Conservation (phyloP, 92 coral and sea anemone species). For the Heteractis magnifica region DNA sequence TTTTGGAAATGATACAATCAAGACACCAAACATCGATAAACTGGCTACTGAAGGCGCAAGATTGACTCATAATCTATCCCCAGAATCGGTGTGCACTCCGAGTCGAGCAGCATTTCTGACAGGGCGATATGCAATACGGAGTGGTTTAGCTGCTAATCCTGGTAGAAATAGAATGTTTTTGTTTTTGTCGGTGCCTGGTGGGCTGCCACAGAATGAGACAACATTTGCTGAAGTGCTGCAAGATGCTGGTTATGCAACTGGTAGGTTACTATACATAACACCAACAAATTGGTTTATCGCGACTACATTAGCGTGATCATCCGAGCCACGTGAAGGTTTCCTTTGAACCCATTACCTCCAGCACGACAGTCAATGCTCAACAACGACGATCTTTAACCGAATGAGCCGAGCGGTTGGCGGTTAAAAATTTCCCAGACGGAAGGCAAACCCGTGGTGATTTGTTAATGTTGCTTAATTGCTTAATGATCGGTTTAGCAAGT, state of each 20-base stretch:
- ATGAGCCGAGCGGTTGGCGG: too few species aligned
- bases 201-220: constrained; percentile 69
- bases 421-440: too few species aligned
- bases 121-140: constrained; percentile 77
- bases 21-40: constrained; percentile 84
- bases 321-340: too few species aligned
- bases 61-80: constrained; percentile 64
- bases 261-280: constrained; percentile 13
- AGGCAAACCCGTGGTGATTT: too few species aligned
- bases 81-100: constrained; percentile 85
- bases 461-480: too few species aligned
- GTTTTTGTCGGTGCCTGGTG: constrained; percentile 50
- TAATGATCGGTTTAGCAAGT: too few species aligned
- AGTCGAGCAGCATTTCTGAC: constrained; percentile 82
- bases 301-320: too few species aligned
- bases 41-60: constrained; percentile 73
- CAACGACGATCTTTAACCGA: too few species aligned
- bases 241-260: constrained; percentile 63
- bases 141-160: constrained; percentile 65
- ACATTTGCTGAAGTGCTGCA: constrained; percentile 58
- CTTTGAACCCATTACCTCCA: too few species aligned
- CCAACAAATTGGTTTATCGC: too few species aligned
- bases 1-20: constrained; percentile 77
- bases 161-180: constrained; percentile 33
- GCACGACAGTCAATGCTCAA: too few species aligned